Base-by-base conservation (phyloP, 2,113 vertebrate species). In the Chloroceryle aenea region DNA sequence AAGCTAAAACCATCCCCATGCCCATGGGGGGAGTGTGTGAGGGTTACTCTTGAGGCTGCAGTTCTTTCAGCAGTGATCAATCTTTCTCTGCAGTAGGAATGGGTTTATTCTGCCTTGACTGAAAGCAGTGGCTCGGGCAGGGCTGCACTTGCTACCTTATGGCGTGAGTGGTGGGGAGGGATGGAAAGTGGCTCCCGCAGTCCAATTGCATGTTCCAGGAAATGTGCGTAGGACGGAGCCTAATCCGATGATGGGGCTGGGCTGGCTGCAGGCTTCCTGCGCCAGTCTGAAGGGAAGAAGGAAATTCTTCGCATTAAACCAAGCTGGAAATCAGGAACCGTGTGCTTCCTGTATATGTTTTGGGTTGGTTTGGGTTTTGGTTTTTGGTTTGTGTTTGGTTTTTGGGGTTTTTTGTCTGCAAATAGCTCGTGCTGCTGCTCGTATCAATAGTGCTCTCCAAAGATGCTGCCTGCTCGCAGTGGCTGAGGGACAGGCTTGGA, bases 221-320 rank as follows among this genome's bases (percentile, higher is more conserved):
- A 96, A 73, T 0, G n/a, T 27, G 92, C 4, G 53, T 91, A 45
- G 92, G 95, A 58, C 30, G 95, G 76, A 23, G 50, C 47, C 78
- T 74, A 50, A 87, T 75, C 87, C 45, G 72, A 36, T 87, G 10
- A 56, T 1, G 20, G 75, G 75, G 64, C 56, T n/a, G 85, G 36
- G n/a, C 72, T 81, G 66, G 29, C 45, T 21, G 32, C 78, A 74
- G 58, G 96, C 75, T 95, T 97, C 95, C 96, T 97, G 94, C 93
- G 0, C 16, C 22, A 72, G 40, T 14, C 87, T 40, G 38, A 78
- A 83, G 90, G 95, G 82, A 92, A 96, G 80, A 29, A 77, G 79
- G 97, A 96, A 95, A 91, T 71, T 73, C 83, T 76, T 90, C 2
- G 2, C 45, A 48, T 78, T 23, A 85, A 80, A 62, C 73, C 34